These are phyloP conservation scores for Holacanthus passer DNA, from an alignment of 2,113 vertebrate genomes.

Conservation along the genomic window DNA sequence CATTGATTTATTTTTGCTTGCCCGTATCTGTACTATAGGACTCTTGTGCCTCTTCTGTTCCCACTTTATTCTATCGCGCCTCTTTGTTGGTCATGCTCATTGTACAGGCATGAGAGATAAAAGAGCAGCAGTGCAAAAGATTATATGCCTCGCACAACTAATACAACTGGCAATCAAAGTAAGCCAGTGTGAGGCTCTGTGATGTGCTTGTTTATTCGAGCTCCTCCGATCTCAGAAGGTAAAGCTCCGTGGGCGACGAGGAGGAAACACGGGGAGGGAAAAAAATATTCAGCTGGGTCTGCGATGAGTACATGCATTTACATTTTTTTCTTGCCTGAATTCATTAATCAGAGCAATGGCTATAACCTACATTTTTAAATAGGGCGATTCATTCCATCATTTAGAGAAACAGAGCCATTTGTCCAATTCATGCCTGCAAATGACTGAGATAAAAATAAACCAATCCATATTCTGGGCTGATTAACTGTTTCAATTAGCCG, in stretches of 20 bases:
- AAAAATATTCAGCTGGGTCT: not conserved
- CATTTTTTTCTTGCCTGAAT: slow-evolving; percentile 28
- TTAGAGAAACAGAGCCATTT: slow-evolving; percentile 67
- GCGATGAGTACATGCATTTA: slow-evolving; percentile 35
- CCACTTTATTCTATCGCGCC: not conserved
- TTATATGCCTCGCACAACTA: slow-evolving; percentile 7
- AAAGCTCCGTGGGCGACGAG: not conserved
- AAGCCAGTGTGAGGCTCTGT: slow-evolving; percentile 1
- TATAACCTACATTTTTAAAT: slow-evolving; percentile 76
- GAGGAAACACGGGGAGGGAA: not conserved
- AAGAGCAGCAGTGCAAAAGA: slow-evolving; percentile 25
- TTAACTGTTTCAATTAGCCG: slow-evolving; percentile 56
- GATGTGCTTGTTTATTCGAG: slow-evolving; percentile 36
- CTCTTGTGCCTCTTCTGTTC: not conserved
- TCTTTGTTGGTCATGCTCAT: slow-evolving; percentile 15
- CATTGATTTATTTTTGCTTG: not conserved
- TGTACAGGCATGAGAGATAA: slow-evolving; percentile 28
- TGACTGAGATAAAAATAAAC: slow-evolving; percentile 71
- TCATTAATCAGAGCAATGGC: slow-evolving; percentile 63
- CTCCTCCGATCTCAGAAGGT: slow-evolving; percentile 29
- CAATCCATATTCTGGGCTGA: slow-evolving; percentile 64
- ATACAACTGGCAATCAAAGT: slow-evolving; percentile 16
- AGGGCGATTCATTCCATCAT: slow-evolving; percentile 64
- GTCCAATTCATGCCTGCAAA: slow-evolving; percentile 63
- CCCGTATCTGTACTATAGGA: not conserved